phyloP scores from a whole-genome alignment of 2,888 invertebrate species.

The Thelaira solivaga region DNA sequence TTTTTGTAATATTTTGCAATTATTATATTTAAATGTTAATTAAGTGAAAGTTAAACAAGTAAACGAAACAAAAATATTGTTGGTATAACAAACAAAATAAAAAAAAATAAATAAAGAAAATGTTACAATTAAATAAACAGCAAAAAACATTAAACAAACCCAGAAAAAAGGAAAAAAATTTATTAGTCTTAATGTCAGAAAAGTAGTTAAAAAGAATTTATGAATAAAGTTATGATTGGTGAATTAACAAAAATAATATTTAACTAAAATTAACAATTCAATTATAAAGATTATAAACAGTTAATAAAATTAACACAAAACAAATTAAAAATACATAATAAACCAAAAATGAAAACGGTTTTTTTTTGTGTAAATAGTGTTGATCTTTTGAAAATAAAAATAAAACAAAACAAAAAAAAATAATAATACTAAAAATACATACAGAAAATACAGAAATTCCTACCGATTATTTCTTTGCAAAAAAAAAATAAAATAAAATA shows the following conservation, averaged over 20 bases:
- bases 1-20: constrained; percentile 21
- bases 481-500: constrained; percentile 19
- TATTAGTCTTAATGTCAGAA: constrained; percentile 50
- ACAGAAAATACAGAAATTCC: constrained; percentile 67
- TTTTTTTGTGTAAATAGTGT: constrained; percentile 61
- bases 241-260: constrained; percentile 25
- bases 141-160: constrained; percentile 31
- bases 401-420: constrained; percentile 33
- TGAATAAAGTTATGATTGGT: constrained; percentile 51
- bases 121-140: constrained; percentile 12
- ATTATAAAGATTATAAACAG: constrained; percentile 26
- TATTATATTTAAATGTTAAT: constrained; percentile 20
- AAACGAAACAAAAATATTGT: constrained; percentile 37
- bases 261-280: constrained; percentile 15
- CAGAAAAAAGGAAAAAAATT: constrained; percentile 13
- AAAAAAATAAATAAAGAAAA: background rate
- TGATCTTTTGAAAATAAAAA: constrained; percentile 39
- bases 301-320: constrained; percentile 21
- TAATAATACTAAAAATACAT: constrained; percentile 49
- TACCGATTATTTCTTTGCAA: constrained; percentile 62
- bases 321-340: constrained; percentile 8
- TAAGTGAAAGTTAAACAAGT: constrained; percentile 38
- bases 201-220: constrained; percentile 47
- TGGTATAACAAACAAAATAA: constrained; percentile 47
- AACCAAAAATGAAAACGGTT: too few relatives aligned